A percentile compares a stretch with the other conserved stretches of the same genome.
Evolutionary conservation across 2,888 invertebrate genomes (phyloP).

Genomic region (Tinea semifulvella): DNA sequence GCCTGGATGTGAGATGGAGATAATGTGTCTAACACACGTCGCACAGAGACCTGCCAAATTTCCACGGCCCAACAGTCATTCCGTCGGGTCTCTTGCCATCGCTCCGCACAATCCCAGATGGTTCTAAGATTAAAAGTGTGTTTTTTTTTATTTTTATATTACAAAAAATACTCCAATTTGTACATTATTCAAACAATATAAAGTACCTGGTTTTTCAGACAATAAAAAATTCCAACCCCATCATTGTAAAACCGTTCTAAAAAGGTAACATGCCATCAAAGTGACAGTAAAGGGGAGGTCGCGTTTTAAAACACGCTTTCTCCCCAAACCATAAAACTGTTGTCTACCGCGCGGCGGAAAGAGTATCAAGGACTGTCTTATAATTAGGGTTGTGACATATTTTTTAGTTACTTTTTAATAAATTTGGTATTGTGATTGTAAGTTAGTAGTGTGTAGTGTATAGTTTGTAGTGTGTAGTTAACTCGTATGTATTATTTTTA

Average conservation of each 20-base stretch:
- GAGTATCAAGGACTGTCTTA: background rate
- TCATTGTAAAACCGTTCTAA: constrained; percentile 6
- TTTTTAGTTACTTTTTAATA: background rate
- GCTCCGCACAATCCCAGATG: no score
- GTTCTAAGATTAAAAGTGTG: no score
- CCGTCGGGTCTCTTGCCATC: no score
- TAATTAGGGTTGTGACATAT: background rate
- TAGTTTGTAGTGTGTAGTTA: no score
- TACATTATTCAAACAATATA: background rate
- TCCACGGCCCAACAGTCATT: no score
- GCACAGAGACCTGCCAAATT: no score
- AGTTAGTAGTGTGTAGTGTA: constrained; percentile 31
- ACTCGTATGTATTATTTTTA: no score
- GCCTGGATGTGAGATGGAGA: no score
- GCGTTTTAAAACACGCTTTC: constrained; percentile 7
- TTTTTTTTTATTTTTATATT: no score
- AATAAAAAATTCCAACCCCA: constrained; percentile 13
- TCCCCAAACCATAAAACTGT: constrained; percentile 10
- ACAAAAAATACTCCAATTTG: constrained; percentile 11
- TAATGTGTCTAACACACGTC: no score
- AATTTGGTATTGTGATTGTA: no score
- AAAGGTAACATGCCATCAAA: constrained; percentile 12
- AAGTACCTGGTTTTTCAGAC: constrained; percentile 1
- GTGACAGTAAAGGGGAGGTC: constrained; percentile 10
- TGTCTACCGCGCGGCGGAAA: constrained; percentile 5